These are phyloP conservation scores for Falcaria lacertinaria DNA, from an alignment of 2,888 invertebrate species.

Conservation along the genomic window DNA sequence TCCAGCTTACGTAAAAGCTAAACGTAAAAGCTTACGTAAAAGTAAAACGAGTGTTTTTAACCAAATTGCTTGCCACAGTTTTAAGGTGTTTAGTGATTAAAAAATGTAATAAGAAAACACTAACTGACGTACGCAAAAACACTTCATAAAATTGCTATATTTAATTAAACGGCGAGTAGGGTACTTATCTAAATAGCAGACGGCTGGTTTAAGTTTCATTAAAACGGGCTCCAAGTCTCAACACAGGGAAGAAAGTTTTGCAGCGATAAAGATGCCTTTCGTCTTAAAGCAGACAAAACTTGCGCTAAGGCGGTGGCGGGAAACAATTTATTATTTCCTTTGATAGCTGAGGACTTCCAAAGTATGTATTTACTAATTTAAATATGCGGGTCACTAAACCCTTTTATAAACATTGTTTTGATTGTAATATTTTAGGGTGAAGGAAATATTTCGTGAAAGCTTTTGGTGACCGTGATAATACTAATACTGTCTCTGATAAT, in stretches of 20 bases:
- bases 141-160: constrained; percentile 28
- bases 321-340: constrained; percentile 61
- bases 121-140: neutral
- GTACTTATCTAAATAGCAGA: constrained; percentile 65
- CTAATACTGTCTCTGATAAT: too few relatives aligned
- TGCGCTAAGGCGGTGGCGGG: constrained; percentile 43
- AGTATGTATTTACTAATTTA: constrained; percentile 48
- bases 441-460: too few relatives aligned
- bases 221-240: constrained; percentile 51
- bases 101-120: too few relatives aligned
- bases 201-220: constrained; percentile 66
- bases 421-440: too few relatives aligned
- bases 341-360: constrained; percentile 44
- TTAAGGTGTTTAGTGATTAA: too few relatives aligned
- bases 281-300: constrained; percentile 56
- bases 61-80: too few relatives aligned
- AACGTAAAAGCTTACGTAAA: too few relatives aligned
- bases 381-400: constrained; percentile 24
- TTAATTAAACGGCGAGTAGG: constrained; percentile 53
- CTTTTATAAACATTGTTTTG: neutral
- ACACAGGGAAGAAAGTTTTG: constrained; percentile 61
- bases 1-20: neutral
- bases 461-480: too few relatives aligned
- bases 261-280: constrained; percentile 70
- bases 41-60: too few relatives aligned